Base-by-base conservation (phyloP, 2,797 vertebrate species). In the Valencia hispanica region DNA sequence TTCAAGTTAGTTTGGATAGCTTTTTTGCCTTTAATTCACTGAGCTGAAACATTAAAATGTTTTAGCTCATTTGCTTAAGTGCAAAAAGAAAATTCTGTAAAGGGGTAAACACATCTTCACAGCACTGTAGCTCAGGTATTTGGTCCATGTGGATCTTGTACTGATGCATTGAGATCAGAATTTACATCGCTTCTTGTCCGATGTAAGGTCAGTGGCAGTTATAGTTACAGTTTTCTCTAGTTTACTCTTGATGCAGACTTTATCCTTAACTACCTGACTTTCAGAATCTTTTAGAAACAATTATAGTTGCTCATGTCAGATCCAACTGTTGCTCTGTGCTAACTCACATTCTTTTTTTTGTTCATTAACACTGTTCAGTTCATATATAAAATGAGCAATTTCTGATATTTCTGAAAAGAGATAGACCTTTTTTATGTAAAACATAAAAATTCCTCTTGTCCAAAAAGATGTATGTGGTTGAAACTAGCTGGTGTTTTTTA, bases 361-460 rank as follows among this genome's bases (percentile, higher is more conserved):
- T 32, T 9, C 32, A 3, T 61, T 34, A 11, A 5, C 20, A 39
- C 36, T 20, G 22, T 65, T 17, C 61, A 65, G 8, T 65, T 39
- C 11, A 61, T 17, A 32, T 48, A 47, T 73, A 72, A 43, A 9
- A 22, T 61, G 5, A 65, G 7, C 61, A 77, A 70, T 61, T 76
- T 50, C 48, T 45, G 30, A 55, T n/a, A 55, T 32, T 45, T n/a
- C n/a, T n/a, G n/a, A n/a, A n/a, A n/a, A n/a, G n/a, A n/a, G n/a
- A n/a, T n/a, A n/a, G n/a, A n/a, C n/a, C n/a, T n/a, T n/a, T n/a
- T n/a, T n/a, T n/a, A n/a, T n/a, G n/a, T n/a, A n/a, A n/a, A n/a
- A n/a, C n/a, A n/a, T n/a, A n/a, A n/a, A n/a, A n/a, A n/a, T n/a
- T n/a, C n/a, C n/a, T n/a, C n/a, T n/a, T n/a, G n/a, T n/a, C n/a